These are phyloP conservation scores for Hypocryptadius cinnamomeus DNA, from an alignment of 2,113 vertebrate genomes.

Conservation along the genomic window DNA sequence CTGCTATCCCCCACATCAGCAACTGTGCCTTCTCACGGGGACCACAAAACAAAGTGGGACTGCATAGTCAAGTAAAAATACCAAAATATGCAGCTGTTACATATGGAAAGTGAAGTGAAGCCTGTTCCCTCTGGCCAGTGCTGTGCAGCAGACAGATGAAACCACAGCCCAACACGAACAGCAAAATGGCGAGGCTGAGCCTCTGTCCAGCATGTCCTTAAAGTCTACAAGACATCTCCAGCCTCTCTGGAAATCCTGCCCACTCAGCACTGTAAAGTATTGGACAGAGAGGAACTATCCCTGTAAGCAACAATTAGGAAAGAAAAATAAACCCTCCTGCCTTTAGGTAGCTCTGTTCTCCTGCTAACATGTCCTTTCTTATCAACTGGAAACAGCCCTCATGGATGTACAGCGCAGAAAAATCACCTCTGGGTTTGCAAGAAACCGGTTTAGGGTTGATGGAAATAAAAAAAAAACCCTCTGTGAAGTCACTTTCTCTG, in stretches of 20 bases:
- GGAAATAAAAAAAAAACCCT: not conserved
- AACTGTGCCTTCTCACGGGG: not conserved
- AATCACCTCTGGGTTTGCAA: not conserved
- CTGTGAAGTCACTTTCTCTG: not conserved
- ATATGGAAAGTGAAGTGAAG: not conserved
- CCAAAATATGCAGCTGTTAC: not conserved
- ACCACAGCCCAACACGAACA: not conserved
- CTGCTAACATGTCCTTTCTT: not conserved
- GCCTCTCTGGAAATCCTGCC: not conserved
- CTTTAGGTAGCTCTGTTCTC: not conserved
- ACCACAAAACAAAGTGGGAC: not conserved
- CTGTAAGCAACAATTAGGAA: not conserved
- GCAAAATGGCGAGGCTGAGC: not conserved
- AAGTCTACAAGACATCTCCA: not conserved
- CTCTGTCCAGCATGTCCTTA: not conserved
- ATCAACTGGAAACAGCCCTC: not conserved
- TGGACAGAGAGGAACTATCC: not conserved
- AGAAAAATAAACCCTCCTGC: not conserved
- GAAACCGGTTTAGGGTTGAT: not conserved
- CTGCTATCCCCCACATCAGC: not conserved
- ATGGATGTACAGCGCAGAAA: not conserved
- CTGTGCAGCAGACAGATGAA: not conserved
- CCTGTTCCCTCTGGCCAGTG: not conserved
- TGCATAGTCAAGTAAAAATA: not conserved
- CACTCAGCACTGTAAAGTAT: not conserved